Conservation (phyloP, 2,797 vertebrate genomes). For the Rhabdomys pumilio region DNA sequence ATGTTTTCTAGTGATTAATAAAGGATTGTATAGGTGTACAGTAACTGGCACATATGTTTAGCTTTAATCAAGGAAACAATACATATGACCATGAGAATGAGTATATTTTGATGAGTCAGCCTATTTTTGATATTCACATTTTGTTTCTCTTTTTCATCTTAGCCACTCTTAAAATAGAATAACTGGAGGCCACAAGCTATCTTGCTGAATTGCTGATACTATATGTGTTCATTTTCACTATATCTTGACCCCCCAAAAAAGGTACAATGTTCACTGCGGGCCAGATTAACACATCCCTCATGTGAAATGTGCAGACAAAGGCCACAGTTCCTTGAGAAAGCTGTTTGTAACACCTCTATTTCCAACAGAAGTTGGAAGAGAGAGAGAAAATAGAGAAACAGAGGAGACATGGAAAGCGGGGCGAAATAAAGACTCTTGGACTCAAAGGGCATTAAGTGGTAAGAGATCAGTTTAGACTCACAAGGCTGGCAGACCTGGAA, state of each 20-base stretch:
- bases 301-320: background rate
- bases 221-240: background rate
- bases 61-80: conserved; percentile 8
- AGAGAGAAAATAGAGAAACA: background rate
- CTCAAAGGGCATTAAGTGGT: background rate
- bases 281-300: background rate
- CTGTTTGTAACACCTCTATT: background rate
- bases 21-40: background rate
- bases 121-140: background rate
- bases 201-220: background rate
- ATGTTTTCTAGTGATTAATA: conserved; percentile 6
- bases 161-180: background rate
- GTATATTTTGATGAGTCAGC: conserved; percentile 66
- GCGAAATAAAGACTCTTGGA: conserved; percentile 3
- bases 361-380: conserved; percentile 55
- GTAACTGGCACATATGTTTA: conserved; percentile 27
- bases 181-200: background rate
- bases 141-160: conserved; percentile 64
- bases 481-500: background rate
- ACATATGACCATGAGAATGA: background rate
- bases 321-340: background rate
- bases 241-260: background rate
- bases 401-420: background rate
- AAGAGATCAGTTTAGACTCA: background rate
- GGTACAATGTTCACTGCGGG: background rate